Percentiles rank a stretch among this genome's conserved stretches.
These are phyloP conservation scores for Spodoptera frugiperda DNA, from an alignment of 1,140 invertebrate species.

Conservation along the genomic window DNA sequence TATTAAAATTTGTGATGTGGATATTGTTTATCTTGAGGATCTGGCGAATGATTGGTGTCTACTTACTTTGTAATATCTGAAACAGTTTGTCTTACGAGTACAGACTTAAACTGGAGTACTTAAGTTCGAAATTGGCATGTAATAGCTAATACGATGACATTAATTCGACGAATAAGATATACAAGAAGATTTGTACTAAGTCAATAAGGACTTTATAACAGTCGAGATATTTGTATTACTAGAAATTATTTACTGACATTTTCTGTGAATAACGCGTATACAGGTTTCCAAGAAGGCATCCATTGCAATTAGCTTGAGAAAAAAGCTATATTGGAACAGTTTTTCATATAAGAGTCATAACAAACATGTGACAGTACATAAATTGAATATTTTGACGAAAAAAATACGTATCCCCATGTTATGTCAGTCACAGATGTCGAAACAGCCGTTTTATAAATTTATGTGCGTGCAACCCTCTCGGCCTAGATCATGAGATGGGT, in stretches of 20 bases:
- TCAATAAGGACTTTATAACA: too few species aligned
- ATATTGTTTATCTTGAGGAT: slow-evolving; percentile 11
- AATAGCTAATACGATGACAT: too few species aligned
- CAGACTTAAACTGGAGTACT: too few species aligned
- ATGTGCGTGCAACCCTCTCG: slow-evolving; percentile 13
- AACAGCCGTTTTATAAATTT: slow-evolving; percentile 35
- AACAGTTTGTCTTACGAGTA: too few species aligned
- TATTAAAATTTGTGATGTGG: slow-evolving; percentile 31
- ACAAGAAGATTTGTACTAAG: too few species aligned
- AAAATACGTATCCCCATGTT: slow-evolving; percentile 26
- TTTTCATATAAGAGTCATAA: slow-evolving; percentile 17
- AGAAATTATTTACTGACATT: too few species aligned
- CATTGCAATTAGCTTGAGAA: not conserved
- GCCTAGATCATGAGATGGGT: slow-evolving; percentile 9
- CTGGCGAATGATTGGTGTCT: not conserved
- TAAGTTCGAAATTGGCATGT: too few species aligned
- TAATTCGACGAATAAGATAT: too few species aligned
- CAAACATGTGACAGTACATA: slow-evolving; percentile 28
- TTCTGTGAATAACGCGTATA: too few species aligned
- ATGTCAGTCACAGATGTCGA: slow-evolving; percentile 35
- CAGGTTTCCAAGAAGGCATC: too few species aligned
- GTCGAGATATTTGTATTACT: too few species aligned
- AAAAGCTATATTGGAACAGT: not conserved
- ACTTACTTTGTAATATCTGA: too few species aligned
- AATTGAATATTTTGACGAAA: slow-evolving; percentile 37